Evolutionary conservation across 2,888 invertebrate genomes (phyloP), one percentile per base, ranked within the genome.

Genomic region (Athalia cordata): DNA sequence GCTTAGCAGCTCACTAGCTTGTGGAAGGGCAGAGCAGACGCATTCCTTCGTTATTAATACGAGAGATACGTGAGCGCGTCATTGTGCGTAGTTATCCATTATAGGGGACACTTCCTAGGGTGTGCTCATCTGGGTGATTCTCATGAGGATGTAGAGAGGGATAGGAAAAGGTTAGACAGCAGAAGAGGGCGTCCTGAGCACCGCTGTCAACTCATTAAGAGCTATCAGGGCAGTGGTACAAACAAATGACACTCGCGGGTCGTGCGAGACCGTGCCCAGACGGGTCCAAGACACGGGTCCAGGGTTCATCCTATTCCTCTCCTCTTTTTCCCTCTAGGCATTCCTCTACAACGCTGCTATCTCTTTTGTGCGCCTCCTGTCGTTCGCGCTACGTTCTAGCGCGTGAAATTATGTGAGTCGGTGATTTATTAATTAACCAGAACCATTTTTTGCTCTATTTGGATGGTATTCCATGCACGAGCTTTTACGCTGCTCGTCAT

Each of bases 171-270:
- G 0, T 29, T 11, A 5, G 52, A n/a, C 9, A 13, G 6, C 6
- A 13, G 50, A 5, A 9, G 3, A 11, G 11, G 11, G 11, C 8
- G 50, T 3, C 64, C 29, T 78, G 78, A 78, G 78, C 61, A 43
- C 66, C 78, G n/a, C 78, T 78, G 76, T 45, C 55, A 55, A 75
- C 78, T 76, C 78, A 67, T 76, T 76, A 76, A 76, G 65, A 68
- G 74, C 78, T 78, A 78, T 78, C 78, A 65, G 72, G 78, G 78
- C 78, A 74, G 78, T 72, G 78, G 72, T 78, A 78, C 74, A 74
- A 74, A 78, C 78, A 78, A 78, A 78, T 74, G 72, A 74, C 72
- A 74, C 65, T 78, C 61, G 72, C 70, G 72, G 78, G 77, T 70
- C 77, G 70, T 61, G 77, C 77, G 77, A 77, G 77, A 77, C 77